Evolutionary conservation across 2,888 invertebrate genomes (phyloP), one percentile per base, ranked within the genome.

Genomic region (Lepas anatifera): DNA sequence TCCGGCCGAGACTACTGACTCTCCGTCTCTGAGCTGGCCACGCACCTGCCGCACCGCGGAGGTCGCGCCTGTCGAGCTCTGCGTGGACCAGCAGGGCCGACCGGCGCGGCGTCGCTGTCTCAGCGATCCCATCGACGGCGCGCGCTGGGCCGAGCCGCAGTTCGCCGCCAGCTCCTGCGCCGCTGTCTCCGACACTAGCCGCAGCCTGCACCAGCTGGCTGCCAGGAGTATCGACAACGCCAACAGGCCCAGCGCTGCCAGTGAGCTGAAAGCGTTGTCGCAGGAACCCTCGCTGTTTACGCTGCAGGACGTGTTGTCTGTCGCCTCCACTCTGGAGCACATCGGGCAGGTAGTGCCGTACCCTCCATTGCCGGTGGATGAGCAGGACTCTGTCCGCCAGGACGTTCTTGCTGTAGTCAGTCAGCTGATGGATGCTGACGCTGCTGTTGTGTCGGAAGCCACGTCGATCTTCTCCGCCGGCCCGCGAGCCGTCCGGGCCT

Each of bases 71-170:
- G 79, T 80, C 58, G 81, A 85, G 74, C 80, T 86, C 68, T 87
- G 87, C 74, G 78, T 87, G 58, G 83, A 84, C 77, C 75, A 69
- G 8, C 50, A 69, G 1, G 85, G 84, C 2, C 78, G 85, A 70
- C 87, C 86, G 2, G 82, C 85, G 2, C 83, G 81, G 37, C 80
- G 87, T 74, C 78, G 78, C 69, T 88, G 87, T 75, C 69, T 75
- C 13, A 87, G 87, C 2, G 81, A 84, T 70, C 87, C 86, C 76
- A 75, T 84, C 7, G 75, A 80, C 10, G 87, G 87, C 18, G 84
- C 84, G 35, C 74, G 75, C 67, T 87, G 87, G 87, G 70, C 78
- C 4, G 25, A 18, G 1, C 32, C 35, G 58, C 11, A 58, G 58
- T 18, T 58, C 18, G 35, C 13, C 58, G 32, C 32, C 22, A 2